These are phyloP conservation scores for Grallaria varia DNA, from an alignment of 2,113 vertebrate genomes.

Conservation along the genomic window DNA sequence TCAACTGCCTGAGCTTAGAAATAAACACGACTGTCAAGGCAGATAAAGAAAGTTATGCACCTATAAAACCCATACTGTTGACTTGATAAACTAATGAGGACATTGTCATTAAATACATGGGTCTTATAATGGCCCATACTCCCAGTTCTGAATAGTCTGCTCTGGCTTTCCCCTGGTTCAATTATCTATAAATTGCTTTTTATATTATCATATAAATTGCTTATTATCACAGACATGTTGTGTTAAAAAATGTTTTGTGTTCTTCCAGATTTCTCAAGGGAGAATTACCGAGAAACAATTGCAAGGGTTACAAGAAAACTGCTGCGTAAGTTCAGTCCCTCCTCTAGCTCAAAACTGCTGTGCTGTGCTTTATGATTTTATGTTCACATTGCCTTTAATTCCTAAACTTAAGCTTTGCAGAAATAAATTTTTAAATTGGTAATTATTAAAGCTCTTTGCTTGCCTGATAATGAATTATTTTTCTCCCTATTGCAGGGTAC, in stretches of 20 bases:
- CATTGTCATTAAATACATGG: background rate
- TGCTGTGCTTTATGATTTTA: background rate
- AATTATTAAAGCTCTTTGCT: background rate
- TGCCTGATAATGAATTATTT: background rate
- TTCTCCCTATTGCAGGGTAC: constrained; percentile 73
- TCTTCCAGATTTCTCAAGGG: constrained; percentile 82
- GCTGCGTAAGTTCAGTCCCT: constrained; percentile 83
- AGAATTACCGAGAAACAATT: constrained; percentile 91
- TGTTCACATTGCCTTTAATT: background rate
- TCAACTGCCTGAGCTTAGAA: background rate
- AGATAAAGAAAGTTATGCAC: background rate
- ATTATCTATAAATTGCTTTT: background rate
- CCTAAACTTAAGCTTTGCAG: background rate
- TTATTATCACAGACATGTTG: no score
- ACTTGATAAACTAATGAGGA: background rate
- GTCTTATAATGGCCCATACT: background rate
- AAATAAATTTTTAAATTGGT: background rate
- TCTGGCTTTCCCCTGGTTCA: background rate
- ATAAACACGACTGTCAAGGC: background rate
- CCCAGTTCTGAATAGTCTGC: background rate
- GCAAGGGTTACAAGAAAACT: constrained; percentile 87
- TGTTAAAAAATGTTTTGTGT: background rate
- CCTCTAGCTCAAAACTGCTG: background rate
- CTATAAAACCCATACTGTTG: background rate
- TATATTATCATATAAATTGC: background rate